A percentile compares a stretch with the other conserved stretches of the same genome.
Conservation (phyloP, 2,797 vertebrate species). For the Lepus townsendii region DNA sequence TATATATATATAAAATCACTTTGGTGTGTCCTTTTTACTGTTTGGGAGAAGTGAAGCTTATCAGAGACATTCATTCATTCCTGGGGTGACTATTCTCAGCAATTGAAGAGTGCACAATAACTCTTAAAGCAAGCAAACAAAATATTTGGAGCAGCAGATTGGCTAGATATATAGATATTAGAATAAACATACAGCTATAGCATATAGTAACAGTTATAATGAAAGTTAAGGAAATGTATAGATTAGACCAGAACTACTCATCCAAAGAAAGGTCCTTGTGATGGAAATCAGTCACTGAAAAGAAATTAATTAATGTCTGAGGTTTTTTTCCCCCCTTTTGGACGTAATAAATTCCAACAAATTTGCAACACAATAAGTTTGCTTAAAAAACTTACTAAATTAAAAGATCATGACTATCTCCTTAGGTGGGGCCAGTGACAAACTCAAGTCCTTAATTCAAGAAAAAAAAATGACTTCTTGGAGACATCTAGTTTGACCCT, state of each 20-base stretch:
- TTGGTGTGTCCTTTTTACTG: neutral
- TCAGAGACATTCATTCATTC: slow-evolving; percentile 68
- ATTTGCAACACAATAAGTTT: slow-evolving; percentile 46
- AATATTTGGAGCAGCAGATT: slow-evolving; percentile 1
- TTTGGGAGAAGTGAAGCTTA: slow-evolving; percentile 73
- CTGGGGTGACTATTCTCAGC: slow-evolving; percentile 65
- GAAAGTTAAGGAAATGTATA: slow-evolving; percentile 20
- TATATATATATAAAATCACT: neutral
- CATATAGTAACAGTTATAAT: neutral
- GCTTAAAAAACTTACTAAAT: slow-evolving; percentile 50
- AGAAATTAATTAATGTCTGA: slow-evolving; percentile 65
- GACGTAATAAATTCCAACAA: slow-evolving; percentile 49
- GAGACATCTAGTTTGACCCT: neutral
- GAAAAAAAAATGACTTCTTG: neutral
- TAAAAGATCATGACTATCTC: slow-evolving; percentile 38
- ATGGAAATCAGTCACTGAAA: slow-evolving; percentile 67
- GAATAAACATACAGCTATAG: neutral
- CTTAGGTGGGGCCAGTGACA: neutral
- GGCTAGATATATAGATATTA: neutral
- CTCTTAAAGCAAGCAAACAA: slow-evolving; percentile 50
- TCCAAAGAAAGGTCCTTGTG: slow-evolving; percentile 39
- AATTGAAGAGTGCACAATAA: neutral
- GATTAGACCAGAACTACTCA: slow-evolving; percentile 8
- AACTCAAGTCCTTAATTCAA: slow-evolving; percentile 36
- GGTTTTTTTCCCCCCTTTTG: neutral